Base-by-base conservation (phyloP, 2,797 vertebrate genomes). In the Cirrhinus molitorella region DNA sequence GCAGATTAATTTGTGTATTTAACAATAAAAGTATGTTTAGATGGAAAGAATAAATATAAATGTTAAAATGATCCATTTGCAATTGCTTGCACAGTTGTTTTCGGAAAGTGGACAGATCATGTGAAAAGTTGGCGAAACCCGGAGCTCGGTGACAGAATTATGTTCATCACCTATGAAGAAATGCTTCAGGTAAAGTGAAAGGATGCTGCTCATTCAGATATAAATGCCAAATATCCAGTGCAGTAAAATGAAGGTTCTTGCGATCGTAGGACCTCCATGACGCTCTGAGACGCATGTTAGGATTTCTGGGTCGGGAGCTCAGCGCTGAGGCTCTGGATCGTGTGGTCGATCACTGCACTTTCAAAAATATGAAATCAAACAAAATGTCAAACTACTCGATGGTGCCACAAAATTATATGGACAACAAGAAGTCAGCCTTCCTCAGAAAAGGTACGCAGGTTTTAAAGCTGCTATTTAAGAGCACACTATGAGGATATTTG, bases 71-170 rank as follows among this genome's bases (percentile, higher is more conserved):
- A n/a, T 74, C 13, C 17, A 28, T 61, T 31, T 63, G 9, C 53
- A 53, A 28, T 63, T 71, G 31, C 59, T 49, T 88, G 57, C 87
- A 51, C 89, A 97, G 97, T 96, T 88, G 4, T 95, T 71, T 96
- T 96, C 79, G 96, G 96, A 77, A 97, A 96, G 92, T 97, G 97
- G 96, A 96, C 96, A 0, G 95, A 97, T 66, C 96, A 97, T 21
- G 88, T 97, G 81, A 97, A 96, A 91, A 93, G 96, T 85, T 97
- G 96, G 97, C 94, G 87, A 87, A 88, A 91, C 28, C 67, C 94
- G 34, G 90, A 93, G 71, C 90, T 95, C 45, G 92, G 90, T 53
- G 94, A 96, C 77, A 92, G 96, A 89, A 95, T 97, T 83, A 88
- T 97, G 81, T 94, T 92, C 84, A 90, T 96, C 87, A 96, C 96